These are phyloP conservation scores for Micronycteris hirsuta DNA, from an alignment of 2,113 vertebrate genomes.

Conservation along the genomic window DNA sequence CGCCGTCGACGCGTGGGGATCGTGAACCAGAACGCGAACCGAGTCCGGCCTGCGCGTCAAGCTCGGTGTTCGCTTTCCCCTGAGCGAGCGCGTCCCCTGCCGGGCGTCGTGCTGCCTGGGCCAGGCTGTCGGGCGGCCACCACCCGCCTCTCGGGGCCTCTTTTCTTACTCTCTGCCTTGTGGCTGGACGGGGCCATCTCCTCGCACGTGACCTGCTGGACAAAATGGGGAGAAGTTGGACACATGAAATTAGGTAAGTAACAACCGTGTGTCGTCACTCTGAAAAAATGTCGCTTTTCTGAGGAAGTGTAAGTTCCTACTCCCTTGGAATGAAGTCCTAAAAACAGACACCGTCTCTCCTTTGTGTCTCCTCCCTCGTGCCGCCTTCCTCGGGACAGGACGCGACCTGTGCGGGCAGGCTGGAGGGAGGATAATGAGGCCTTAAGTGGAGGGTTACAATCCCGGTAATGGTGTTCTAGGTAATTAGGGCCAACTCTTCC, in stretches of 20 bases:
- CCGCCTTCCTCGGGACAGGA: background rate
- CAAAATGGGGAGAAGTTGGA: background rate
- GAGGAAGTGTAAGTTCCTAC: background rate
- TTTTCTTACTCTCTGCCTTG: background rate
- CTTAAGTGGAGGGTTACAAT: background rate
- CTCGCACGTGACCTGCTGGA: background rate
- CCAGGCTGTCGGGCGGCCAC: background rate
- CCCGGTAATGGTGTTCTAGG: background rate
- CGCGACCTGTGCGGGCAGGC: too few species aligned
- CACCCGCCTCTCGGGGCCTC: too few species aligned
- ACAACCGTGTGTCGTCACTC: background rate
- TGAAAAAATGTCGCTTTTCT: background rate
- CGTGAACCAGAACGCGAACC: rapidly evolving
- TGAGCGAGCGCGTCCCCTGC: rapidly evolving
- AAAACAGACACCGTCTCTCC: background rate
- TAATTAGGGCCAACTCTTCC: background rate
- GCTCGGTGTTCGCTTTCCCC: rapidly evolving
- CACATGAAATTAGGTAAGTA: background rate
- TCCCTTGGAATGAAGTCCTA: background rate
- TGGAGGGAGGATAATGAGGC: background rate
- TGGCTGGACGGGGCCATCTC: background rate
- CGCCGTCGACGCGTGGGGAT: rapidly evolving
- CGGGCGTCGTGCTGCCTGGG: rapidly evolving
- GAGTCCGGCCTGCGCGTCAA: rapidly evolving
- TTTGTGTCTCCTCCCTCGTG: background rate